Conservation (phyloP, 2,113 vertebrate species). For the Propithecus coquereli region DNA sequence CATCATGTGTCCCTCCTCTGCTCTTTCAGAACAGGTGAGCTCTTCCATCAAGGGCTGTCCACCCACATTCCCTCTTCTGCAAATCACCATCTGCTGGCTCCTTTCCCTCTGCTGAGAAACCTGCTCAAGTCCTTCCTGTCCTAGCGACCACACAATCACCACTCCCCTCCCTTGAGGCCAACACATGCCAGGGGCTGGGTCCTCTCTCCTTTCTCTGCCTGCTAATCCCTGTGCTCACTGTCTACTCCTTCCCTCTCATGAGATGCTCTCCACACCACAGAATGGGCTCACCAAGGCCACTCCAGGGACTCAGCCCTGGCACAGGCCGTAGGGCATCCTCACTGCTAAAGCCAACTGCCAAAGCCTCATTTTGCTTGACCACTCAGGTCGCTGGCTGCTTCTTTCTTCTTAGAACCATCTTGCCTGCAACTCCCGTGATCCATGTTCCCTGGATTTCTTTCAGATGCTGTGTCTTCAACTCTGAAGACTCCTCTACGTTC, state of each 20-base stretch:
- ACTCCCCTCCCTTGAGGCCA: not conserved
- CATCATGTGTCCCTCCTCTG: not conserved
- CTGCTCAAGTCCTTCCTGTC: not conserved
- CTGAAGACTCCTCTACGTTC: not conserved
- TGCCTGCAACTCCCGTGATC: not conserved
- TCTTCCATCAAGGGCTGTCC: not conserved
- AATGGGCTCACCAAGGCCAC: rapidly evolving
- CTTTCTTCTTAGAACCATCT: not conserved
- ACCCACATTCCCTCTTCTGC: too few species aligned
- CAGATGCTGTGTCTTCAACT: not conserved
- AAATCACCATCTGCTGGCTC: not conserved
- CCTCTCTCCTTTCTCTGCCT: not conserved
- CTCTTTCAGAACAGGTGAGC: not conserved
- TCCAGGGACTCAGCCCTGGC: not conserved
- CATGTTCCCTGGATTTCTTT: not conserved
- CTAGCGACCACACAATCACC: not conserved
- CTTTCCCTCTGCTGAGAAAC: not conserved
- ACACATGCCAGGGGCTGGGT: rapidly evolving
- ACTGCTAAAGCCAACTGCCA: not conserved
- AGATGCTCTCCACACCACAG: too few species aligned
- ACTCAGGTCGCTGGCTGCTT: not conserved
- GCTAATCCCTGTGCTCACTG: not conserved
- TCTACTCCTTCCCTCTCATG: not conserved
- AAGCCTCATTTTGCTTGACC: rapidly evolving
- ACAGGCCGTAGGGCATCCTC: rapidly evolving